Conservation (phyloP, 2,113 vertebrate genomes). For the Nannospalax galili region DNA sequence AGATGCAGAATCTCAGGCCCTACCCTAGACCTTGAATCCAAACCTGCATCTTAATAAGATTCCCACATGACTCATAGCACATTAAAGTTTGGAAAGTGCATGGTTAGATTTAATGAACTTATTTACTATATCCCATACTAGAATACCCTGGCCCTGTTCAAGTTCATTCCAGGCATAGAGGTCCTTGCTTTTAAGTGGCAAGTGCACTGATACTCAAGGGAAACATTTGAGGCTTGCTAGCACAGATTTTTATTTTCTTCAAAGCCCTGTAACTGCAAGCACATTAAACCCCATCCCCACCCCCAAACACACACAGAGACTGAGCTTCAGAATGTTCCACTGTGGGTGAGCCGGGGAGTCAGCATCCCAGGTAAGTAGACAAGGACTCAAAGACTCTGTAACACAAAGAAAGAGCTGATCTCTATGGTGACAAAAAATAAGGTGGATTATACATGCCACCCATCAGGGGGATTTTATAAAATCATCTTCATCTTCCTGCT, state of each 20-base stretch:
- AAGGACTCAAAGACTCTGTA: not conserved
- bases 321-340: not conserved
- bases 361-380: not conserved
- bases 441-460: not conserved
- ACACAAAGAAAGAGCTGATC: not conserved
- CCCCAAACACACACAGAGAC: not conserved
- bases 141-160: not conserved
- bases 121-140: not conserved
- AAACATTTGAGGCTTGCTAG: not conserved
- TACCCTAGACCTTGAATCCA: not conserved
- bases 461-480: not conserved
- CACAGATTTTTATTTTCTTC: not conserved
- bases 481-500: not conserved
- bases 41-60: not conserved
- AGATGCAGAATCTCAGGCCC: not conserved
- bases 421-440: not conserved
- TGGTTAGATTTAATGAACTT: not conserved
- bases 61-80: not conserved
- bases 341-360: not conserved
- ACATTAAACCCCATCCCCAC: not conserved
- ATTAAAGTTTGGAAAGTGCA: not conserved
- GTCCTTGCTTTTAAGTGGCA: constrained; percentile 24
- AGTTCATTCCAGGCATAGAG: not conserved
- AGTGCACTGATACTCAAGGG: not conserved
- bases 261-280: not conserved